Evolutionary conservation across 2,888 invertebrate species (phyloP).

Genomic region (Coenonympha arcania): DNA sequence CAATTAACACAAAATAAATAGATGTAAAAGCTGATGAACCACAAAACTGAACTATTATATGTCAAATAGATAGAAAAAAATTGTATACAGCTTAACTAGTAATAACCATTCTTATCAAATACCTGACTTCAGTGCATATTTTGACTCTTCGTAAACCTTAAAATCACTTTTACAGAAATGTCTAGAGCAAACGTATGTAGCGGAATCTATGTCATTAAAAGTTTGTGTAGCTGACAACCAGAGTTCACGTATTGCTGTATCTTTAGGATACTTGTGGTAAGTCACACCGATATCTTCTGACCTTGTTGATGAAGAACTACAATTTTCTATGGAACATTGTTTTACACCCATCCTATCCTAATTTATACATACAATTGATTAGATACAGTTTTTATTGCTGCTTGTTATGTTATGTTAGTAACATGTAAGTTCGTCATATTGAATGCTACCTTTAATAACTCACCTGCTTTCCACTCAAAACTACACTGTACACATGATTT

Average conservation of each 20-base stretch:
- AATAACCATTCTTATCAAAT: slow-evolving; percentile 15
- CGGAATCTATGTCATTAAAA: slow-evolving; percentile 67
- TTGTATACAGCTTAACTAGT: not conserved
- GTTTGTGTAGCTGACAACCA: slow-evolving; percentile 80
- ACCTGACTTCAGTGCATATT: slow-evolving; percentile 79
- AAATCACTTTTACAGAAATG: slow-evolving; percentile 84
- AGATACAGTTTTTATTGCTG: slow-evolving; percentile 1
- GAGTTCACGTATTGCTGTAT: slow-evolving; percentile 71
- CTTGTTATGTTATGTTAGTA: not conserved
- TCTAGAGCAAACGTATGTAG: slow-evolving; percentile 81
- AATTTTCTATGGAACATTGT: slow-evolving; percentile 77
- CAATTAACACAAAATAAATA: too few species aligned
- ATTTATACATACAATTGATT: slow-evolving; percentile 17
- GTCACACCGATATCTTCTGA: slow-evolving; percentile 80
- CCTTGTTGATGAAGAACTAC: slow-evolving; percentile 76
- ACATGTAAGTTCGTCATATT: too few species aligned
- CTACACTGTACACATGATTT: not conserved
- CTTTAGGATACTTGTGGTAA: slow-evolving; percentile 83
- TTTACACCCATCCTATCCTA: slow-evolving; percentile 74
- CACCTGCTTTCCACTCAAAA: not conserved
- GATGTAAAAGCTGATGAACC: too few species aligned
- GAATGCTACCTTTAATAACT: too few species aligned
- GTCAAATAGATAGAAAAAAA: not conserved
- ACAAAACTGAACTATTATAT: too few species aligned
- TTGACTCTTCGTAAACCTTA: slow-evolving; percentile 78